These are phyloP conservation scores for Porites lobata DNA, from an alignment of 92 coral and sea anemone species.

Conservation along the genomic window DNA sequence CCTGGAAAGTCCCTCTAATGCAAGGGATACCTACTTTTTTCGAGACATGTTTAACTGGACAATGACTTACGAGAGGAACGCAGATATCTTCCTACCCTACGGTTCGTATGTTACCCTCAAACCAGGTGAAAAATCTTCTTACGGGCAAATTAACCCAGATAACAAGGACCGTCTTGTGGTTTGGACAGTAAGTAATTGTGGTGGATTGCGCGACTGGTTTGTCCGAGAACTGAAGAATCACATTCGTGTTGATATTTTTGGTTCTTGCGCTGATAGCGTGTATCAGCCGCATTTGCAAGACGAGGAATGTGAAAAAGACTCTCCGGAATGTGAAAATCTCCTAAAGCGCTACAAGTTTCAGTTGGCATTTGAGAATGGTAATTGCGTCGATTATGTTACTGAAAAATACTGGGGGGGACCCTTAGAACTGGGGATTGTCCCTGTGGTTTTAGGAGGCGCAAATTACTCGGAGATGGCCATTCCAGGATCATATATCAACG, in stretches of 20 bases:
- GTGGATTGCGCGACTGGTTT: slow-evolving; percentile 57
- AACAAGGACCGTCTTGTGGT: slow-evolving; percentile 78
- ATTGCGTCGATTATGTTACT: slow-evolving; percentile 83
- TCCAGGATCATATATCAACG: slow-evolving; percentile 88
- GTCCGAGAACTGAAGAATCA: slow-evolving; percentile 63
- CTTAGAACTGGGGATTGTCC: slow-evolving; percentile 68
- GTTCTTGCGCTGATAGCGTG: slow-evolving; percentile 57
- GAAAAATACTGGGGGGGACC: slow-evolving; percentile 88
- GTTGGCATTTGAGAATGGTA: slow-evolving; percentile 84
- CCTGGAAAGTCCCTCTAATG: slow-evolving; percentile 79
- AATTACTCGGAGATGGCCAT: slow-evolving; percentile 75
- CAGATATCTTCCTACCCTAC: slow-evolving; percentile 74
- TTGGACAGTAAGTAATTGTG: slow-evolving; percentile 91
- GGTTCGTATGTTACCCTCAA: slow-evolving; percentile 50
- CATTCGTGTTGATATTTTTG: slow-evolving; percentile 81
- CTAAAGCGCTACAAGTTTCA: slow-evolving; percentile 86
- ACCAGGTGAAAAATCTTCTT: slow-evolving; percentile 30
- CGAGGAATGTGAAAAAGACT: slow-evolving; percentile 34
- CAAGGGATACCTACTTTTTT: slow-evolving; percentile 19
- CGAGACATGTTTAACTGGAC: slow-evolving; percentile 81
- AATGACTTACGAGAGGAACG: slow-evolving; percentile 58
- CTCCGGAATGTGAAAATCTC: slow-evolving; percentile 50
- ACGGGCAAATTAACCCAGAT: slow-evolving; percentile 1
- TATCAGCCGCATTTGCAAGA: slow-evolving; percentile 38
- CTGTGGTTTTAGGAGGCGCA: slow-evolving; percentile 89